Evolutionary conservation across 2,113 vertebrate genomes (phyloP), one percentile per base, ranked within the genome.

Genomic region (Pyrgilauda ruficollis): DNA sequence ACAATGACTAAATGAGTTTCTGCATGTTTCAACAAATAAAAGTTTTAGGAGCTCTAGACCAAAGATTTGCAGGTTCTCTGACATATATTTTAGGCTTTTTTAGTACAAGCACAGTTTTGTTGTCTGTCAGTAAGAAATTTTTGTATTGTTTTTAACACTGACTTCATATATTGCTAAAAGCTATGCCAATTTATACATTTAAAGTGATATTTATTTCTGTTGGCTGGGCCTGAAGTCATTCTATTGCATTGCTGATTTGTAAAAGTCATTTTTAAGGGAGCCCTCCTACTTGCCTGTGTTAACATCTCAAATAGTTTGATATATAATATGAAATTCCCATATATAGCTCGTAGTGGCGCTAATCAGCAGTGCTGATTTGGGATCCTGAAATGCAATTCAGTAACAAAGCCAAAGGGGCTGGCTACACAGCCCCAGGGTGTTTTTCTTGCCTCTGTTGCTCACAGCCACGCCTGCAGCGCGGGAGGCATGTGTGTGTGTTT

Each of bases 361-460:
- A 41, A 41, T 41, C 56, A 41, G 72, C 37, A 68, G 82, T 17
- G 43, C 80, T 91, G 47, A 75, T 92, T 88, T 81, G 84, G 56
- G 61, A 88, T 94, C 62, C 70, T 84, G 43, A 86, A 82, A 69
- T 74, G 75, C 58, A 76, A 44, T 90, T 92, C 53, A 93, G 85
- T 85, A 81, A 39, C 82, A 84, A 81, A 84, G 22, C 93, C 53
- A 67, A 87, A 21, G 37, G 87, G 94, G 84, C 80, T 41, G 77
- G 91, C 85, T 93, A 37, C 55, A 59, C 91, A 96, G 97, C 95
- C 96, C 80, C 16, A 30, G 70, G 97, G 89, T 91, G 73, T 96
- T 97, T 97, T 94, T 96, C 91, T 95, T 95, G 92, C 94, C 80
- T 89, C 12, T 85, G 90, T 63, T 53, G 88, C 95, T 88, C 5